Conservation (phyloP, 2,888 invertebrate genomes). For the Strigamia maritima region DNA sequence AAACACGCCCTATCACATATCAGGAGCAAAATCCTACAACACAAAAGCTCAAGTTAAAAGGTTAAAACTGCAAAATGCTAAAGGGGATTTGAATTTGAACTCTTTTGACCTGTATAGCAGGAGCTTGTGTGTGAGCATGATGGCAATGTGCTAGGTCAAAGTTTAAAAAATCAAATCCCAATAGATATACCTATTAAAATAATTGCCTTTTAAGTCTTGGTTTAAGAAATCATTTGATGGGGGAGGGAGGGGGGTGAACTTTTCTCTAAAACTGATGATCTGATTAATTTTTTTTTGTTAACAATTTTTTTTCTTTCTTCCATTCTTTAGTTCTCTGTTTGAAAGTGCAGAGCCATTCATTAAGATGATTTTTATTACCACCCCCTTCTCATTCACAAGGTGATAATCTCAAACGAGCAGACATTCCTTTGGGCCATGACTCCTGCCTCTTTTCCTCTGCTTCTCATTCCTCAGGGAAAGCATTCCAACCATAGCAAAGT, state of each 20-base stretch:
- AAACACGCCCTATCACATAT: neutral
- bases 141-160: neutral
- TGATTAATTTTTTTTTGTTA: neutral
- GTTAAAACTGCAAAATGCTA: neutral
- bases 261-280: no score
- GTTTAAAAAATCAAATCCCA: neutral
- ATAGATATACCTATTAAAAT: neutral
- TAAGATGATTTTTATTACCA: neutral
- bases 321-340: neutral
- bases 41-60: neutral
- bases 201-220: no score
- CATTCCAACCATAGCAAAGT: neutral
- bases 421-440: conserved; percentile 12
- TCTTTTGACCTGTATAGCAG: neutral
- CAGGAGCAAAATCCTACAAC: neutral
- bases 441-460: neutral
- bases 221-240: no score
- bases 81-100: neutral
- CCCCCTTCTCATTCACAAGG: neutral
- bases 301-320: neutral
- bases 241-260: no score
- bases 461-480: neutral
- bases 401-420: neutral
- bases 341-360: neutral
- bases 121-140: neutral